Evolutionary conservation across 2,113 vertebrate species (phyloP).

Genomic region (Peromyscus californicus): DNA sequence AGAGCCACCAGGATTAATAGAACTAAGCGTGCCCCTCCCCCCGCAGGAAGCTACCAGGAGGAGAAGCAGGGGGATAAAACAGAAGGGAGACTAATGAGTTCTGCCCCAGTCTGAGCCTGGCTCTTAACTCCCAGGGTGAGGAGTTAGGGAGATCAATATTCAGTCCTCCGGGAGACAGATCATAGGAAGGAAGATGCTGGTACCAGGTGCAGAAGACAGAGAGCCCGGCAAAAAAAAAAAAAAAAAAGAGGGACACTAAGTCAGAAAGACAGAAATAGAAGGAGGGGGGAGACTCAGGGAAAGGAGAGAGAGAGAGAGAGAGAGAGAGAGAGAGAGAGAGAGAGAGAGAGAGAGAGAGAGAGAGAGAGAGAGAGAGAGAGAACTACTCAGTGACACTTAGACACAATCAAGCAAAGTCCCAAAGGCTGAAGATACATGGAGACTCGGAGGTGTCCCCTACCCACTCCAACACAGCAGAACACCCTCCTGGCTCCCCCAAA

Average conservation of each 20-base stretch:
- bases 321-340: not conserved
- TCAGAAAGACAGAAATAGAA: not conserved
- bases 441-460: not conserved
- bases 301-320: not conserved
- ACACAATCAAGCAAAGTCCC: not conserved
- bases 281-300: not conserved
- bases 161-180: not conserved
- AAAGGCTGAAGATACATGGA: not conserved
- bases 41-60: not conserved
- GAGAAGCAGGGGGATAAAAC: not conserved
- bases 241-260: not conserved
- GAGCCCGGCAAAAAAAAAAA: not conserved
- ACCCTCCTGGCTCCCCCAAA: not conserved
- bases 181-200: not conserved
- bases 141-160: slow-evolving; percentile 40
- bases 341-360: not conserved
- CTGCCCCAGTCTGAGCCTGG: not conserved
- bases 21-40: accelerated
- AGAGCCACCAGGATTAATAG: not conserved
- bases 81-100: not conserved
- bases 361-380: not conserved
- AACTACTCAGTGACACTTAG: not conserved
- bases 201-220: not conserved
- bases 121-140: not conserved
- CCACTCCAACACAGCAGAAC: not conserved